A percentile compares a stretch with the other conserved stretches of the same genome.
phyloP scores from a whole-genome alignment of 2,888 invertebrate genomes.

The Agrypnus murinus region DNA sequence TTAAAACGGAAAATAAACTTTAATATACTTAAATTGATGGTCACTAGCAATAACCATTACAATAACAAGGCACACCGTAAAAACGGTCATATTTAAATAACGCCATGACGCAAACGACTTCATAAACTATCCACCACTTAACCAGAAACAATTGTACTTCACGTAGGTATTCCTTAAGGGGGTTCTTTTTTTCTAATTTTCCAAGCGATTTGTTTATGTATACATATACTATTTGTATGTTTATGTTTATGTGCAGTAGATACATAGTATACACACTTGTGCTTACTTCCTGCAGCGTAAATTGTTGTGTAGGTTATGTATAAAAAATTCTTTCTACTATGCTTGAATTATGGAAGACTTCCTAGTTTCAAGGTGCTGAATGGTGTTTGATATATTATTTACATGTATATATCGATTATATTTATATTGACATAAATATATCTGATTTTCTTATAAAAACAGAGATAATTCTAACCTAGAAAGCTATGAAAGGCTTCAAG shows the following conservation, averaged over 20 bases:
- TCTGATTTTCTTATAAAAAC: no score
- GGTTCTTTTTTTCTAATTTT: conserved; percentile 4
- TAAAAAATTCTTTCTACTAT: not conserved
- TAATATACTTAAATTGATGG: conserved; percentile 42
- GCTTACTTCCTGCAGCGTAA: conserved; percentile 12
- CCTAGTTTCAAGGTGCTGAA: conserved; percentile 9
- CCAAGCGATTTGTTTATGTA: conserved; percentile 15
- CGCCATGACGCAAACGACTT: conserved; percentile 42
- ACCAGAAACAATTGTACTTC: conserved; percentile 40
- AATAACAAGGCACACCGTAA: conserved; percentile 43
- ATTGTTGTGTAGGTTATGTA: not conserved
- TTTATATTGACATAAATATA: no score
- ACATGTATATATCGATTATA: no score
- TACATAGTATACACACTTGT: not conserved
- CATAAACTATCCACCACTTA: conserved; percentile 40
- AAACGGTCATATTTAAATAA: conserved; percentile 42
- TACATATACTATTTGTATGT: no score
- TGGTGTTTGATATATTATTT: no score
- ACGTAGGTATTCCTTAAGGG: conserved; percentile 29
- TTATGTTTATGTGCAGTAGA: no score
- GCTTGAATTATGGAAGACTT: conserved; percentile 12
- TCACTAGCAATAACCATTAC: conserved; percentile 47
- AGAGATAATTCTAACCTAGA: no score
- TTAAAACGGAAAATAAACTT: conserved; percentile 35
- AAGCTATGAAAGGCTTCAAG: no score